phyloP scores from a whole-genome alignment of 2,797 vertebrate species.

The Bradypus variegatus region DNA sequence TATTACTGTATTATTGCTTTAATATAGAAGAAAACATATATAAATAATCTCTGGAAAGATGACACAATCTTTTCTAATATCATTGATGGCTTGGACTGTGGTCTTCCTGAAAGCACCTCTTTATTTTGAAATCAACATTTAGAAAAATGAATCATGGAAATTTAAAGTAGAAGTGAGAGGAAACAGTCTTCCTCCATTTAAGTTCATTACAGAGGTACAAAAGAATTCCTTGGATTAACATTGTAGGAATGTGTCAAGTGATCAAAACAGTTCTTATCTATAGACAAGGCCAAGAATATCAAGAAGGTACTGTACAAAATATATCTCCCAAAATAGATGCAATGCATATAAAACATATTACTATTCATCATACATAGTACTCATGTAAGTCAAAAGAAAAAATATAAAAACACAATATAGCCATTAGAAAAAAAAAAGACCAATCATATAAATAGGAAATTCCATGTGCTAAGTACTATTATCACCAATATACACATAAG shows the following conservation, averaged over 20 bases:
- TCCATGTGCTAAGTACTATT: background rate
- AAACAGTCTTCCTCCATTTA: background rate
- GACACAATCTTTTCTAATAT: background rate
- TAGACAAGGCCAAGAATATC: background rate
- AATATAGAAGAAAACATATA: background rate
- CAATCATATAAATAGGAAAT: background rate
- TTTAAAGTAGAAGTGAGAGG: background rate
- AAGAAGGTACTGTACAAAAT: background rate
- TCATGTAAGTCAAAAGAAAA: background rate
- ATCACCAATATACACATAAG: background rate
- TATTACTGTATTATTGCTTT: background rate
- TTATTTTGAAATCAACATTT: background rate
- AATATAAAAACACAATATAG: background rate
- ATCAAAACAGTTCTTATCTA: background rate
- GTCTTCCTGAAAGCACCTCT: background rate
- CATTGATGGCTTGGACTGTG: background rate
- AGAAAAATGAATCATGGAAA: conserved; percentile 13
- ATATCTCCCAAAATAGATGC: background rate
- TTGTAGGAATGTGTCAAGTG: background rate
- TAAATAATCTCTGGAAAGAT: background rate
- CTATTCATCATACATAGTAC: background rate
- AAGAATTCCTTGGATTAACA: background rate
- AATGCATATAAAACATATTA: background rate
- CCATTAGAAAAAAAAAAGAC: background rate
- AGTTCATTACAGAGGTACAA: background rate